Conservation (phyloP, 2,888 invertebrate genomes). For the Acanthopleura granulata region DNA sequence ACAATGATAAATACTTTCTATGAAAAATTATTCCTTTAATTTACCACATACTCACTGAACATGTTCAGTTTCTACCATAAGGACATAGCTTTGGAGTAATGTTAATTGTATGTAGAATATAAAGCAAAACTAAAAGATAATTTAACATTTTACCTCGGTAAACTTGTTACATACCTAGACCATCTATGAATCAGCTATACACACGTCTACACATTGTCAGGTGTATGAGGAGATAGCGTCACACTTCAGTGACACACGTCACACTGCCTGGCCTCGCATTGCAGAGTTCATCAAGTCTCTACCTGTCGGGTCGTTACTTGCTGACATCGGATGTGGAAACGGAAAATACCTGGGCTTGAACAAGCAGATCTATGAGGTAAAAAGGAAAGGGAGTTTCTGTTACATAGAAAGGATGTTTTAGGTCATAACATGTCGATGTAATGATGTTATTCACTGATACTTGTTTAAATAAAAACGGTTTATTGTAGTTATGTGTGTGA, state of each 20-base stretch:
- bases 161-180: background rate
- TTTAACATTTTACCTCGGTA: background rate
- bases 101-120: too few species aligned
- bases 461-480: too few species aligned
- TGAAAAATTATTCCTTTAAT: too few species aligned
- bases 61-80: too few species aligned
- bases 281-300: conserved; percentile 78
- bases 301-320: conserved; percentile 78
- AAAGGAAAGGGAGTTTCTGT: conserved; percentile 25
- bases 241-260: conserved; percentile 95
- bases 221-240: conserved; percentile 95
- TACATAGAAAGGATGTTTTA: too few species aligned
- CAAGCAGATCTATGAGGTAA: conserved; percentile 76
- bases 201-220: conserved; percentile 67
- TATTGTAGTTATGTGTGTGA: too few species aligned
- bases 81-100: too few species aligned
- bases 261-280: conserved; percentile 95
- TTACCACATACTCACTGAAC: too few species aligned
- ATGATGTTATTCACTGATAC: too few species aligned
- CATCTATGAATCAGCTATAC: background rate
- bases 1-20: too few species aligned
- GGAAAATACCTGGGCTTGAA: conserved; percentile 90
- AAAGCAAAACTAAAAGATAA: too few species aligned
- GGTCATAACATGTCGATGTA: too few species aligned
- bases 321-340: conserved; percentile 97